Evolutionary conservation across 2,888 invertebrate species (phyloP).

Genomic region (Eristalis tenax): DNA sequence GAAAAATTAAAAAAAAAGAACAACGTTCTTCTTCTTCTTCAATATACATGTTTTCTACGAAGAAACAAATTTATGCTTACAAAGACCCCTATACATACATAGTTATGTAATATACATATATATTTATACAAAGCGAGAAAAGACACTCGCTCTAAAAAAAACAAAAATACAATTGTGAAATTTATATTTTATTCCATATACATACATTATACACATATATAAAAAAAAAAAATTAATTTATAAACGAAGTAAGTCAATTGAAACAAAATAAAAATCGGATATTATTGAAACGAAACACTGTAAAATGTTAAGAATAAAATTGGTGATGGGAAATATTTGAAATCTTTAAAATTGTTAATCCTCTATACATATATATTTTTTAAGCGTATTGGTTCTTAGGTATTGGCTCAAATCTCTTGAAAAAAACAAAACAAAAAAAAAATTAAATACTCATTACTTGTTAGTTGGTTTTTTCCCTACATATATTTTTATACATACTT

Average conservation of each 20-base stretch:
- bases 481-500: constrained; percentile 30
- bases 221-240: constrained; percentile 56
- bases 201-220: constrained; percentile 10
- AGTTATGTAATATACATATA: constrained; percentile 36
- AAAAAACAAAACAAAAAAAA: constrained; percentile 39
- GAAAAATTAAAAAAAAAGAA: not conserved
- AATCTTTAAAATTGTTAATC: constrained; percentile 25
- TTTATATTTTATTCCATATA: constrained; percentile 36
- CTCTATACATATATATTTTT: constrained; percentile 30
- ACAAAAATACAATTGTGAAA: constrained; percentile 54
- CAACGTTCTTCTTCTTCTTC: constrained; percentile 10
- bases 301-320: constrained; percentile 19
- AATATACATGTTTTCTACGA: constrained; percentile 38
- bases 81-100: constrained; percentile 18
- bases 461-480: constrained; percentile 58
- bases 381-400: constrained; percentile 64
- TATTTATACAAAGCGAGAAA: constrained; percentile 62
- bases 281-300: constrained; percentile 55
- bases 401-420: constrained; percentile 60
- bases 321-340: constrained; percentile 67
- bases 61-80: constrained; percentile 19
- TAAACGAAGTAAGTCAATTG: constrained; percentile 61
- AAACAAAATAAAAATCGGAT: constrained; percentile 59
- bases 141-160: constrained; percentile 66
- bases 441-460: constrained; percentile 66